phyloP scores from a whole-genome alignment of 2,797 vertebrate genomes.

The Parambassis ranga region DNA sequence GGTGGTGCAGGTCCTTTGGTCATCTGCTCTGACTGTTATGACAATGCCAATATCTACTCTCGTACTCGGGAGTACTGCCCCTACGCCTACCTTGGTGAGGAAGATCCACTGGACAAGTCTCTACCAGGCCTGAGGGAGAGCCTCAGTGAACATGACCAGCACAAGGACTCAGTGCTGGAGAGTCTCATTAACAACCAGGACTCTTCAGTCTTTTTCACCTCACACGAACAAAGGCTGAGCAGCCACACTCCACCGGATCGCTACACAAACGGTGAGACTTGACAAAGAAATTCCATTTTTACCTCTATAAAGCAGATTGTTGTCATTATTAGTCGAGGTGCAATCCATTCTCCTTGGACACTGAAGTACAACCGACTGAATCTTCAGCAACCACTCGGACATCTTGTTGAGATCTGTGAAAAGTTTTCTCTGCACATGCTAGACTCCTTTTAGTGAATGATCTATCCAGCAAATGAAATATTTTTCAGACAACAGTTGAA shows the following conservation, averaged over 20 bases:
- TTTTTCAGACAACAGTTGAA: slow-evolving; percentile 1
- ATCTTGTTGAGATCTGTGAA: not conserved
- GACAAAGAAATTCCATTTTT: not conserved
- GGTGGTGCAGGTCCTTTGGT: slow-evolving; percentile 80
- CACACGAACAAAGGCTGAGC: slow-evolving; percentile 74
- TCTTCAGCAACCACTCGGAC: not conserved
- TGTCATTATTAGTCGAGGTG: not conserved
- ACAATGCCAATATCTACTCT: slow-evolving; percentile 95
- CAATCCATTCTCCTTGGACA: not conserved
- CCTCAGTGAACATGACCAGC: slow-evolving; percentile 67
- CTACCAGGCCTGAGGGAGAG: slow-evolving; percentile 78
- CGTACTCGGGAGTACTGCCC: slow-evolving; percentile 92
- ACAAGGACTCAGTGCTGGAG: slow-evolving; percentile 73
- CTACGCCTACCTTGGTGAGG: slow-evolving; percentile 88
- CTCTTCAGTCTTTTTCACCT: slow-evolving; percentile 76
- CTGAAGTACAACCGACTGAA: not conserved
- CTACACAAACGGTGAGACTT: slow-evolving; percentile 79
- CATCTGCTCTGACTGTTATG: slow-evolving; percentile 97
- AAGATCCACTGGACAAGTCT: slow-evolving; percentile 84
- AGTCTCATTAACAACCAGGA: slow-evolving; percentile 79
- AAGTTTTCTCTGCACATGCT: not conserved
- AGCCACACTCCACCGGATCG: slow-evolving; percentile 55
- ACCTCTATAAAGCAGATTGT: not conserved
- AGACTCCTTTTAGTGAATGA: not conserved
- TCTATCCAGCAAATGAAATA: not conserved